Evolutionary conservation across 2,888 invertebrate genomes (phyloP).

Genomic region (Cenopis cana): DNA sequence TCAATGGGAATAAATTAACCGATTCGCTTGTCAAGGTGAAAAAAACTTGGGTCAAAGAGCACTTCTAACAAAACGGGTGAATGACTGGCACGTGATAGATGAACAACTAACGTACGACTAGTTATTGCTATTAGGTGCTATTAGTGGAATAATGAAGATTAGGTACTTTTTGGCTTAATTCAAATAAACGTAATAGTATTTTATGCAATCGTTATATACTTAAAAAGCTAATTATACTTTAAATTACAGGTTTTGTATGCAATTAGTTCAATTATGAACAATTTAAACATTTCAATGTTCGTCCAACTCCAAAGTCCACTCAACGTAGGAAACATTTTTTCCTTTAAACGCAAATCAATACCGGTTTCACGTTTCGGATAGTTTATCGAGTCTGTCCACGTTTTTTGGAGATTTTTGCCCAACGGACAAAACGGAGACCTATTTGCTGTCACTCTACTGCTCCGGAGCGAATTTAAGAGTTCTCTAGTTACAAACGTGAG

Average conservation of each 20-base stretch:
- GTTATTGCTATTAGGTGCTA: too few relatives aligned
- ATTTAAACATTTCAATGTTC: too few relatives aligned
- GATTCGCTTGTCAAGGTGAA: background rate
- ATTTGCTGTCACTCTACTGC: background rate
- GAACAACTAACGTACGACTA: too few relatives aligned
- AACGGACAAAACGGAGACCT: background rate
- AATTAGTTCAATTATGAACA: slow-evolving; percentile 21
- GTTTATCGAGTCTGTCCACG: background rate
- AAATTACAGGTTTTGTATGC: slow-evolving; percentile 9
- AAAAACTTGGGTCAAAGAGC: slow-evolving; percentile 13
- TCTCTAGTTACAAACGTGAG: background rate
- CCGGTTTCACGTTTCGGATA: background rate
- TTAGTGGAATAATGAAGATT: too few relatives aligned
- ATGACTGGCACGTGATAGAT: slow-evolving; percentile 1
- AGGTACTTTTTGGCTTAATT: too few relatives aligned
- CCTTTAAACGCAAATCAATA: background rate
- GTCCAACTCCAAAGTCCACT: background rate
- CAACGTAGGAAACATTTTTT: background rate
- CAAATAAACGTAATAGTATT: too few relatives aligned
- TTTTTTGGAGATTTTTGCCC: background rate
- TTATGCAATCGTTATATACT: too few relatives aligned
- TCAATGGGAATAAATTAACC: too few relatives aligned
- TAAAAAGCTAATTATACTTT: background rate
- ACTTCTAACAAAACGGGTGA: slow-evolving; percentile 22
- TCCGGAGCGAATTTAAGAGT: background rate